Base-by-base conservation (phyloP, 2,888 invertebrate genomes). In the Polydrusus cervinus region DNA sequence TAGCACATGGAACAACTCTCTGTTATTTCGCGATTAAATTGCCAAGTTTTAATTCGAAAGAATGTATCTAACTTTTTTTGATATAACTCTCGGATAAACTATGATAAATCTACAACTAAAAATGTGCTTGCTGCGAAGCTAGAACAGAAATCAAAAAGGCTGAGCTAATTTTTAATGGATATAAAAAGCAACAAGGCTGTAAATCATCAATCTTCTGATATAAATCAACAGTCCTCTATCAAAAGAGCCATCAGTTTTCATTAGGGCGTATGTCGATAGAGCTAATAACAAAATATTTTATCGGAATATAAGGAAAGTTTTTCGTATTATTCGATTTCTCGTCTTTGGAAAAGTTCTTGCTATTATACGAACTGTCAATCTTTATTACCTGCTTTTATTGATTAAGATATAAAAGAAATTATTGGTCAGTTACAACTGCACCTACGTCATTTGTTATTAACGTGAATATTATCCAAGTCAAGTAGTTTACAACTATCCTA, bases 181-280 rank as follows among this genome's bases (percentile, higher is more conserved):
- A 71, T 65, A 71, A 47, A 65, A 55, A 45, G 51, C 43, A 30
- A 43, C 55, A 16, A 25, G 11, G 30, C 55, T 14, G 18, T 43
- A 34, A 55, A 70, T 67, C 76, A 76, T 76, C 76, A 76, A 76
- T 76, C 76, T 76, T 70, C 60, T 43, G 45, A 66, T 65, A 76
- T 70, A 73, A 76, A 76, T 74, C 74, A 74, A 76, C 76, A 74
- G 68, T 70, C 74, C 60, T 65, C 71, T 62, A 74, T 76, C 66
- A 76, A 74, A 74, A 74, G 69, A 76, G 73, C 67, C 73, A 76
- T 76, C 74, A 76, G 73, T 76, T 76, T 70, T 74, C 74, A 74
- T 76, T 76, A 74, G 62, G 71, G 69, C 71, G 70, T 57, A 64
- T 65, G 68, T 69, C 72, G 72, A 76, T 73, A 68, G 62, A 61